Evolutionary conservation across 1,140 invertebrate genomes (phyloP), one percentile per base, ranked within the genome.

Genomic region (Leptinotarsa defecta): DNA sequence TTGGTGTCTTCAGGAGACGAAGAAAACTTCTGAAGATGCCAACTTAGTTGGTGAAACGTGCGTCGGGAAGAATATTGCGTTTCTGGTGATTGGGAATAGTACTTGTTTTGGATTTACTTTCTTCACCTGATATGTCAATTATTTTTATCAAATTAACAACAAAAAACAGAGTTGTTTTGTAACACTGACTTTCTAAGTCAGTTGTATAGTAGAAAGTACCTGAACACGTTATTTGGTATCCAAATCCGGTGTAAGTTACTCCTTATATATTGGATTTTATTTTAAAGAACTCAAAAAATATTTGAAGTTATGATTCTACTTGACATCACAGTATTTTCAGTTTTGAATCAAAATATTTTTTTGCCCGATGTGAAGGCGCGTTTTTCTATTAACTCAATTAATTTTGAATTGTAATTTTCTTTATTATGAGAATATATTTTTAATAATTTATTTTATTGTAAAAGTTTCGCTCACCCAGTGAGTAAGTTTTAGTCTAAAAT

Each of bases 401-500:
- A 19, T 19, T n/a, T 68, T 43, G 20, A 64, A 34, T 43, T 43
- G n/a, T 27, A 27, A n/a, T 68, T 34, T 68, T 68, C 24, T 68
- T 43, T 57, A 57, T 57, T 57, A 57, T 57, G 52, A 62, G 52
- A 71, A 61, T 49, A n/a, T 19, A 61, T 71, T 71, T 68, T 62
- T 71, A 57, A 71, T 71, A 71, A 71, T 71, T 71, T 71, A 71
- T 71, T 71, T 71, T 71, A 71, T 57, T 57, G 52, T 57, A 57
- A 27, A 49, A 48, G 19, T 62, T 62, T 19, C 61, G 48, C 70
- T 71, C 70, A 71, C 70, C 61, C 34, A 24, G 27, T 69, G 27
- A 43, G 68, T 71, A 71, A 71, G 49, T 71, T 71, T 71, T 71
- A 71, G 57, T 62, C 52, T 57, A 57, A 24, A 71, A 61, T 24